Percentiles rank a stretch among this genome's conserved stretches.
phyloP scores from a whole-genome alignment of 2,888 invertebrate species.

The Anthophora plumipes region DNA sequence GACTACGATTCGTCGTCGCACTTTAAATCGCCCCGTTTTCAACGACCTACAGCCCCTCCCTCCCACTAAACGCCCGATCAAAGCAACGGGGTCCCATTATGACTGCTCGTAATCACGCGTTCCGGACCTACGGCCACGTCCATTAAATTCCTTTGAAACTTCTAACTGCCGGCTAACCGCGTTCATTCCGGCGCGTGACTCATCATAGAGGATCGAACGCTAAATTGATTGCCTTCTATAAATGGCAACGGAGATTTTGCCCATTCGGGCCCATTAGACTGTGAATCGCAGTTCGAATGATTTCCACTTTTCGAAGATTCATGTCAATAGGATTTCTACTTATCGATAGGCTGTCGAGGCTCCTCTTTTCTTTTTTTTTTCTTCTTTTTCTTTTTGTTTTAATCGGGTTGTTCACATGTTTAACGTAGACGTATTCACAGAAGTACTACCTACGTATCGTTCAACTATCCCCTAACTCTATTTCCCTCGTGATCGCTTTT shows the following conservation, averaged over 20 bases:
- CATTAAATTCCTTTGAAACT: not conserved
- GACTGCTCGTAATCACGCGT: not conserved
- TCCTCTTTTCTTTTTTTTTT: not conserved
- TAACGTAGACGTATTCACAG: too few species aligned
- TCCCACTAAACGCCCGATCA: conserved; percentile 7
- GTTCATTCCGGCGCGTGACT: not conserved
- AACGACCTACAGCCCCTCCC: too few species aligned
- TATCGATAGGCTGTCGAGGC: not conserved
- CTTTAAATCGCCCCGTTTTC: not conserved
- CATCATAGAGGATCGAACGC: not conserved
- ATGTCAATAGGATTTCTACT: too few species aligned
- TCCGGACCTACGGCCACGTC: conserved; percentile 5
- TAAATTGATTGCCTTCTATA: not conserved
- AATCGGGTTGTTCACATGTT: too few species aligned
- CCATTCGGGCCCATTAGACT: not conserved
- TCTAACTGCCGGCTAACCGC: not conserved
- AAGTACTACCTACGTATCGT: too few species aligned
- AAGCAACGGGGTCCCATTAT: not conserved
- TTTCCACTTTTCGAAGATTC: not conserved
- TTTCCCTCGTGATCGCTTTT: too few species aligned
- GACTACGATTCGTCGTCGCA: not conserved
- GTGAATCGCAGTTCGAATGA: not conserved
- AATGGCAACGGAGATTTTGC: not conserved
- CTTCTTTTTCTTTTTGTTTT: too few species aligned
- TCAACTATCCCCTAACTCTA: too few species aligned